Percentiles rank a stretch among this genome's conserved stretches.
These are phyloP conservation scores for Coelopa frigida DNA, from an alignment of 1,140 invertebrate species.

Conservation along the genomic window DNA sequence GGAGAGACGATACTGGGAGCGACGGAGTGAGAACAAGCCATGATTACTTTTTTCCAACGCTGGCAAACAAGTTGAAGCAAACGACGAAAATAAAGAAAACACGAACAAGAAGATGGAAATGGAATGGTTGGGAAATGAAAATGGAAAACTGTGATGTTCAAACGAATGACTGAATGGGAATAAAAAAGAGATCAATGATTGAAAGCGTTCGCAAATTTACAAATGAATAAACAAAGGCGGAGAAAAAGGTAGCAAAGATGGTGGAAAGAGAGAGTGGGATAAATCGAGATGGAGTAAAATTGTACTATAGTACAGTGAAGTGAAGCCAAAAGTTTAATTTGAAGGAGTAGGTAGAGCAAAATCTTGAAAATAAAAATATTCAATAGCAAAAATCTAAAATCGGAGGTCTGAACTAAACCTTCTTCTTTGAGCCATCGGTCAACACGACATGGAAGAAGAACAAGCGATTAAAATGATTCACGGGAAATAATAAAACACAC, in stretches of 20 bases:
- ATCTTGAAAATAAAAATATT: no score
- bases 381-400: no score
- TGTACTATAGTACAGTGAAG: no score
- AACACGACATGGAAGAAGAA: no score
- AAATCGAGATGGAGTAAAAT: no score
- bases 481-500: no score
- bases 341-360: no score
- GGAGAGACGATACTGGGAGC: not conserved
- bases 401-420: no score
- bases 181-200: constrained; percentile 14
- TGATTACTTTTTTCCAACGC: constrained; percentile 4
- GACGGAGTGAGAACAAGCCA: constrained; percentile 1
- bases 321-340: no score
- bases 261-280: not conserved
- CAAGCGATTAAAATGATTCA: no score
- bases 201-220: not conserved
- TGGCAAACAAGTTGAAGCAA: no score
- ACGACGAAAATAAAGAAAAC: not conserved
- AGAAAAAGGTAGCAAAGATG: not conserved
- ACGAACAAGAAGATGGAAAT: constrained; percentile 9
- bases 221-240: constrained; percentile 9
- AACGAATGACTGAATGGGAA: constrained; percentile 15
- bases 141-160: not conserved
- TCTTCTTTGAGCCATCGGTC: no score
- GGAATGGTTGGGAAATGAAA: not conserved